phyloP scores from a whole-genome alignment of 1,140 invertebrate genomes.

The Doryteuthis pealeii region DNA sequence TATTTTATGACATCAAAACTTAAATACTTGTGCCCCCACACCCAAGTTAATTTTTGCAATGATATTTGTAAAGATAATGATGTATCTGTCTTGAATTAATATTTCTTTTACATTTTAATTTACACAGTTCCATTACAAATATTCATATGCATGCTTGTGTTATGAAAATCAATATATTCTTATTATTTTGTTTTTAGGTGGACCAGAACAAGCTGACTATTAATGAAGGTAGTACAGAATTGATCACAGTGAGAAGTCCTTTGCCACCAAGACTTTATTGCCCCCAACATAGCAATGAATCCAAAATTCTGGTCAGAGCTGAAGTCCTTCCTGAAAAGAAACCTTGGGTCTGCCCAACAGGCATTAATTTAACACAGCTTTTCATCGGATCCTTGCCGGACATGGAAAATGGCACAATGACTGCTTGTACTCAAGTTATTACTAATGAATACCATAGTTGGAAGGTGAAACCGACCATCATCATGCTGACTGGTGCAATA shows the following conservation, averaged over 20 bases:
- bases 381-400: slow-evolving; percentile 23
- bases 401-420: not conserved
- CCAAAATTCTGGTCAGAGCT: slow-evolving; percentile 17
- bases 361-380: slow-evolving; percentile 27
- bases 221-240: slow-evolving; percentile 16
- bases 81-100: too few relatives aligned
- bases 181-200: not conserved
- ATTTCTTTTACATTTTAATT: too few relatives aligned
- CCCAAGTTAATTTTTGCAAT: too few relatives aligned
- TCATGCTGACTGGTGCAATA: slow-evolving; percentile 30
- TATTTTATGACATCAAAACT: too few relatives aligned
- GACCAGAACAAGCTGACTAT: not conserved
- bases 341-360: slow-evolving; percentile 33
- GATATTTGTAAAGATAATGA: too few relatives aligned
- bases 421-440: slow-evolving; percentile 25
- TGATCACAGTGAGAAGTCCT: slow-evolving; percentile 22
- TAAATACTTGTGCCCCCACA: too few relatives aligned
- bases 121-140: too few relatives aligned
- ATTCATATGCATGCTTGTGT: too few relatives aligned
- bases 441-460: slow-evolving; percentile 27
- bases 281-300: not conserved
- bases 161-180: too few relatives aligned
- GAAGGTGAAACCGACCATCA: slow-evolving; percentile 9
- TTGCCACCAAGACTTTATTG: slow-evolving; percentile 41
- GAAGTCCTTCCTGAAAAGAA: slow-evolving; percentile 16